These are phyloP conservation scores for Limonius californicus DNA, from an alignment of 1,140 invertebrate genomes.

Conservation along the genomic window DNA sequence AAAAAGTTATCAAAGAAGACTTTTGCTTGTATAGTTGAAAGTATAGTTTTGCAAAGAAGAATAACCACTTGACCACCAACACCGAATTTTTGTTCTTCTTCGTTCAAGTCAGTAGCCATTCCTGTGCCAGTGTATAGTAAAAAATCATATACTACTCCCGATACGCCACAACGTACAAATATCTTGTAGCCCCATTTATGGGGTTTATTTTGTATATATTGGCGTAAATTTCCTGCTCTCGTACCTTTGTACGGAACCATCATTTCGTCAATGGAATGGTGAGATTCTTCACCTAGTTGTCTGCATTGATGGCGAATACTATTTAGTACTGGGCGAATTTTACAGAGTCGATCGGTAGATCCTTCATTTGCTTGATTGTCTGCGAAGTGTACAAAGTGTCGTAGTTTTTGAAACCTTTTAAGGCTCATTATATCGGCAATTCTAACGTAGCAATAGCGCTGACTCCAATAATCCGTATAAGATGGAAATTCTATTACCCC, in stretches of 20 bases:
- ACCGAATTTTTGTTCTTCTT: background rate
- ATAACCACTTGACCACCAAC: background rate
- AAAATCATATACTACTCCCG: conserved; percentile 14
- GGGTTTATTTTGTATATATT: too few relatives aligned
- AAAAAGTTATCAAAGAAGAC: conserved; percentile 22
- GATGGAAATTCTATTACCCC: background rate
- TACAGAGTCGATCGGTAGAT: conserved; percentile 36
- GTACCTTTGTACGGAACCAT: too few relatives aligned
- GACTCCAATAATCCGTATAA: conserved; percentile 22
- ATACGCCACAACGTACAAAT: conserved; percentile 7
- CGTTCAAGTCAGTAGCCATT: background rate
- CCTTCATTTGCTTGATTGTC: conserved; percentile 32
- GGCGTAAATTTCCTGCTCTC: conserved; percentile 40
- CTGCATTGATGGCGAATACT: conserved; percentile 39
- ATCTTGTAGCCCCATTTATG: conserved; percentile 13
- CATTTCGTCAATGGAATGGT: conserved; percentile 45
- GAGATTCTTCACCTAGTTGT: conserved; percentile 35
- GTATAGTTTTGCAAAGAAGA: background rate
- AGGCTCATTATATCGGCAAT: conserved; percentile 37
- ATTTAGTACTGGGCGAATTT: conserved; percentile 40
- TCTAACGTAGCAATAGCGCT: conserved; percentile 22
- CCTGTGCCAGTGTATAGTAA: conserved; percentile 5
- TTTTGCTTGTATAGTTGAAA: background rate
- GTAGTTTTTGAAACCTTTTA: conserved; percentile 37
- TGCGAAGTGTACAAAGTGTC: conserved; percentile 38